Evolutionary conservation across 2,888 invertebrate genomes (phyloP), one percentile per base, ranked within the genome.

Genomic region (Spodoptera littoralis): DNA sequence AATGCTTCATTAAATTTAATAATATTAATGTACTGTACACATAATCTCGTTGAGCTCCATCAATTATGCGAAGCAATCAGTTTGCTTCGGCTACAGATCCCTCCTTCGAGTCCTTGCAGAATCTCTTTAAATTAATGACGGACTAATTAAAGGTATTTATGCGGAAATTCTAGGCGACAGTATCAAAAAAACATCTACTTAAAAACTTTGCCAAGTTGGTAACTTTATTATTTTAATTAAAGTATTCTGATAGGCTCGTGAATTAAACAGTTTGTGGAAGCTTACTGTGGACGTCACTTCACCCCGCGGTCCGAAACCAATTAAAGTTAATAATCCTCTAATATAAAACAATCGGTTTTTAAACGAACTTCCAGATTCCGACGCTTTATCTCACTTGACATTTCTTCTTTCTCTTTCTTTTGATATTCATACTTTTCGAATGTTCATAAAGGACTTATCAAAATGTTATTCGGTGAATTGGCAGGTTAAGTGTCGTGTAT

Each of bases 321-420:
- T 93, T 92, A 91, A 92, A 93, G 83, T 93, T 92, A 87, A 88
- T 92, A 93, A 92, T 92, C 91, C 89, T 78, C 79, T 86, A 81
- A 85, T 84, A 88, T 85, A 84, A 86, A 87, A 84, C 81, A 80
- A 80, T 79, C 80, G 81, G 82, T 84, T 88, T 89, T 86, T 86
- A 84, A 89, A 87, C 87, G 79, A 87, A 87, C 83, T 83, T 76
- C 62, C 72, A 84, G 86, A 87, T 86, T 87, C 80, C 73, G 74
- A 82, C 79, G 77, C 80, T 81, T 87, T 84, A 88, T 87, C 82
- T 75, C 67, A 60, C 53, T 27, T 60, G 74, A 48, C 74, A 69
- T 57, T 54, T 45, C 44, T 22, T 50, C 45, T 6, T 9, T 63
- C 51, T 55, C 53, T 68, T 67, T 70, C 56, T 36, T 64, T 47